A percentile compares a stretch with the other conserved stretches of the same genome.
Conservation (phyloP, 2,113 vertebrate genomes). For the Brienomyrus longianalis region DNA sequence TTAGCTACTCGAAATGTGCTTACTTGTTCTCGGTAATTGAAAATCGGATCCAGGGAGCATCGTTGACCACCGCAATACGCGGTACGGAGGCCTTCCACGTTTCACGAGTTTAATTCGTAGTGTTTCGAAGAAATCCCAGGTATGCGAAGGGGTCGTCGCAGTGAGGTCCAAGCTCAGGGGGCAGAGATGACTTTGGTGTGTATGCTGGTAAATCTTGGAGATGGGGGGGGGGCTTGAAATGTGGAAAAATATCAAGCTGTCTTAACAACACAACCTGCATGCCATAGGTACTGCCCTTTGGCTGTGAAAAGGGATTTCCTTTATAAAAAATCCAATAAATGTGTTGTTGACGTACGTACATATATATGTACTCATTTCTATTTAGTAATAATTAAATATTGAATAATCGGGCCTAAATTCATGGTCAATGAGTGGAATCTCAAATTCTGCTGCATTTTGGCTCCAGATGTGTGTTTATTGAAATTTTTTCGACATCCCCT, state of each 20-base stretch:
- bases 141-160: neutral
- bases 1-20: slow-evolving; percentile 85
- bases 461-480: neutral
- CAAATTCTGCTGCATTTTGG: neutral
- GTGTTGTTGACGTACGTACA: neutral
- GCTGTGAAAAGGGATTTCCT: neutral
- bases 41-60: slow-evolving; percentile 53
- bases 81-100: neutral
- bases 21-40: slow-evolving; percentile 79
- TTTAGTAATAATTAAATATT: neutral
- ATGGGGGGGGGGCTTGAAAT: neutral
- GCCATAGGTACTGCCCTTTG: neutral
- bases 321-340: neutral
- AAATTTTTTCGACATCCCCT: neutral
- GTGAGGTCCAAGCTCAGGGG: neutral
- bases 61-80: slow-evolving; percentile 12
- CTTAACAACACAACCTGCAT: neutral
- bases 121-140: slow-evolving; percentile 27
- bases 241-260: neutral
- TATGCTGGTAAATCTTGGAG: slow-evolving; percentile 6
- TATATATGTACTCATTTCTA: neutral
- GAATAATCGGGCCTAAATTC: neutral
- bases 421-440: neutral
- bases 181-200: neutral
- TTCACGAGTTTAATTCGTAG: slow-evolving; percentile 21